A percentile compares a stretch with the other conserved stretches of the same genome.
phyloP scores from a whole-genome alignment of 2,113 vertebrate species.

The Pedionomus torquatus region DNA sequence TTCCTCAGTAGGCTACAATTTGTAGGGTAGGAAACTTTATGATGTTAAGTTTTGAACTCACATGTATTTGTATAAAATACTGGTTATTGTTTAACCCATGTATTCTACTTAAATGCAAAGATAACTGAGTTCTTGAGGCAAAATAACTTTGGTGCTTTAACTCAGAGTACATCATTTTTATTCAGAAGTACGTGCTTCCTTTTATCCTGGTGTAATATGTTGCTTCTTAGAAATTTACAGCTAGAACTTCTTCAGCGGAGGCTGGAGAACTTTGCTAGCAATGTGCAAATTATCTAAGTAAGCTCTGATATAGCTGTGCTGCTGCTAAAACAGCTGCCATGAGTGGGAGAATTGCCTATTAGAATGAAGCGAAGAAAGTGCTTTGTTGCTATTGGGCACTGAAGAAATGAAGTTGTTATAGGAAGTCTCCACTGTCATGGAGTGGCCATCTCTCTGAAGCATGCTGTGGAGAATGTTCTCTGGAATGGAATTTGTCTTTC shows the following conservation, averaged over 20 bases:
- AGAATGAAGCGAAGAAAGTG: background rate
- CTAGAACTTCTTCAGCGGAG: background rate
- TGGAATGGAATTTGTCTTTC: background rate
- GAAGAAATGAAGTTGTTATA: background rate
- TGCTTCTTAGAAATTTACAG: background rate
- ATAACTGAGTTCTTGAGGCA: background rate
- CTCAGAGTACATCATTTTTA: background rate
- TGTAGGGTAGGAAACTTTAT: background rate
- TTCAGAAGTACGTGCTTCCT: background rate
- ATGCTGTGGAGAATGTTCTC: background rate
- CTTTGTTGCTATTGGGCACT: background rate
- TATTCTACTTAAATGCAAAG: background rate
- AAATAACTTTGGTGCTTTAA: background rate
- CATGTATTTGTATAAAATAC: background rate
- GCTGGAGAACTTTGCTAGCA: background rate
- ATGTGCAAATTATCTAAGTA: background rate
- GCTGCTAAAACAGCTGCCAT: background rate
- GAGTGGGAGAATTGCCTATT: background rate
- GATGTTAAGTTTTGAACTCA: background rate
- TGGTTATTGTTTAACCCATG: background rate
- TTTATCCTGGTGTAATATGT: accelerated
- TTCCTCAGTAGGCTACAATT: background rate
- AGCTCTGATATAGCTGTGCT: background rate
- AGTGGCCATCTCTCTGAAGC: background rate
- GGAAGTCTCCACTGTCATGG: background rate